Base-by-base conservation (phyloP, 2,888 invertebrate species). In the Sesamia inferens region DNA sequence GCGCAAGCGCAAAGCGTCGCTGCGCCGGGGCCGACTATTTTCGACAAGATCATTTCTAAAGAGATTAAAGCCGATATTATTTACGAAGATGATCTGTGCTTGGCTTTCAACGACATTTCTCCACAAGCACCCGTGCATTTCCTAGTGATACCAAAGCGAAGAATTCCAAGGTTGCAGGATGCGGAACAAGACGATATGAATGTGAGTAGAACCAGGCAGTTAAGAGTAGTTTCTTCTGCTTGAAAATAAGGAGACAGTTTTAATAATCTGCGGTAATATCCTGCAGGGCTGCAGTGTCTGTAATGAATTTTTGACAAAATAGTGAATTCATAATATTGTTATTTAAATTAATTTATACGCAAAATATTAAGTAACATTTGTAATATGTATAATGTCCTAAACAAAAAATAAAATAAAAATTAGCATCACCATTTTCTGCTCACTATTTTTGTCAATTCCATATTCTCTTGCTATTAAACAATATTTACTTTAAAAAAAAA, bases 91-190 rank as follows among this genome's bases (percentile, higher is more conserved):
- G 97, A 98, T 1, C 91, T 97, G 89, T 98, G 98, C 90, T 92
- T 99, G 66, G 98, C 98, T 1, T 98, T 99, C 92, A 97, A 98
- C 86, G 98, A 99, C 92, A 94, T 98, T 6, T 94, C 96, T 57
- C 98, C 98, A 0, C 98, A 98, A 91, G 98, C 98, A 0, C 98
- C 98, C 0, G 97, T 97, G 0, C 99, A 99, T 93, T 98, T 98
- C 90, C 95, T 99, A 10, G 98, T 99, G 8, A 98, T 99, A 81
- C 98, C 98, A 0, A 98, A 98, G 91, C 97, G 97, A 83, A 95
- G 97, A 66, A 98, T 99, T 79, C 93, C 97, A 0, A 96, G 97
- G 89, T 90, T 98, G 57, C 97, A 97, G 80, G 97, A 97, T 47
- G 95, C 95, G 1, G 96, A 97, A 55, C 91, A 89, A 0, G 97